Base-by-base conservation (phyloP, 2,797 vertebrate species). In the Argyrosomus regius region DNA sequence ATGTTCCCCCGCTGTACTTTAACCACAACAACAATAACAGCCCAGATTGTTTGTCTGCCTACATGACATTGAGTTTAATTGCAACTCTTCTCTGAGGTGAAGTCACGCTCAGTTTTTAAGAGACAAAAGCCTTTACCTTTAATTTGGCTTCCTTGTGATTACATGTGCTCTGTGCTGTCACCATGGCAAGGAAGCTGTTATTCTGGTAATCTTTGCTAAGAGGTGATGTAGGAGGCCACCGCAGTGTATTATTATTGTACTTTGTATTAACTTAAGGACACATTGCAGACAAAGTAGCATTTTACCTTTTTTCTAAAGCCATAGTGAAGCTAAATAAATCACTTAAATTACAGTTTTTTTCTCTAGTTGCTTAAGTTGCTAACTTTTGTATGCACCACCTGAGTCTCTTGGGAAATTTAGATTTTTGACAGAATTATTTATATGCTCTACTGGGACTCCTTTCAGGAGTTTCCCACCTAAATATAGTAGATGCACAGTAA, bases 11-110 rank as follows among this genome's bases (percentile, higher is more conserved):
- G 45, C 87, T 72, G 83, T n/a, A 88, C 82, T 88, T 53, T 62
- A 80, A 82, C 83, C 82, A 52, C 80, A 91, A 90, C 35, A 39
- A 91, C 88, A 86, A 87, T 86, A 91, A 91, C 87, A 80, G 50
- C 75, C 48, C 72, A 63, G 87, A 87, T 87, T 88, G 86, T 90
- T 85, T 81, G 71, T 74, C 78, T 48, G 69, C 67, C 48, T 66
- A 80, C 49, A 10, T 88, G 83, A 89, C 88, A 87, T 88, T 88
- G 87, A 60, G 46, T 91, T 88, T 89, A 92, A 90, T 90, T 91
- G 82, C 67, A 66, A n/a, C 59, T 75, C 77, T 88, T 78, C 61
- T 71, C 69, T 46, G 83, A 86, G 88, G 80, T 76, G 68, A 81
- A 75, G 57, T 54, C 26, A 16, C 17, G 0, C 60, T 77, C 10